phyloP scores from a whole-genome alignment of 2,888 invertebrate genomes.

The Scrobipalpa atriplicella region DNA sequence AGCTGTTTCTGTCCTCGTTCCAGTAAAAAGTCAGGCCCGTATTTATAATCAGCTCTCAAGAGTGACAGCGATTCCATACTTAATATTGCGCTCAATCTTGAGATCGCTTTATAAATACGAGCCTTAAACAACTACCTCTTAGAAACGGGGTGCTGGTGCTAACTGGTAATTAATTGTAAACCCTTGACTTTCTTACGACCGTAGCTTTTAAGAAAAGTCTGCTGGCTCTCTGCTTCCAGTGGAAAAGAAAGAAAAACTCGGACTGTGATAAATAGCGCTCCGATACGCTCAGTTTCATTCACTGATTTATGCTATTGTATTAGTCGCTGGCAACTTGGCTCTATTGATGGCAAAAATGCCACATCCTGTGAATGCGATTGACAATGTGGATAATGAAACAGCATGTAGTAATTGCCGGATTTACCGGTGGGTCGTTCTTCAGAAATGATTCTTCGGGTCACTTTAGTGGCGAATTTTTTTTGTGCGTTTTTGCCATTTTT shows the following conservation, averaged over 20 bases:
- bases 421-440: no score
- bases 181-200: conserved; percentile 19
- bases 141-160: conserved; percentile 6
- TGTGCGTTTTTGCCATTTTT: no score
- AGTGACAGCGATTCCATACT: no score
- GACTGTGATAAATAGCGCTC: conserved; percentile 18
- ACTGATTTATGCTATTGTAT: not conserved
- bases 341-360: conserved; percentile 8
- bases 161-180: conserved; percentile 23
- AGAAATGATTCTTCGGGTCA: no score
- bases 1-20: not conserved
- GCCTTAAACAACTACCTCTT: conserved; percentile 10
- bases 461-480: no score
- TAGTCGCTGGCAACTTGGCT: not conserved
- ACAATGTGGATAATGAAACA: conserved; percentile 23
- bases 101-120: no score
- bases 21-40: not conserved
- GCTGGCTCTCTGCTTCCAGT: conserved; percentile 1
- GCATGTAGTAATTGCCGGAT: conserved; percentile 19
- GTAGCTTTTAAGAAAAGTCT: conserved; percentile 18
- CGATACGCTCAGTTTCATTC: conserved; percentile 11
- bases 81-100: no score
- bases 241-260: not conserved
- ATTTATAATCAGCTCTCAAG: no score
- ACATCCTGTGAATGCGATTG: conserved; percentile 25